Base-by-base conservation (phyloP, 2,888 invertebrate genomes). In the Scrobipalpa costella region DNA sequence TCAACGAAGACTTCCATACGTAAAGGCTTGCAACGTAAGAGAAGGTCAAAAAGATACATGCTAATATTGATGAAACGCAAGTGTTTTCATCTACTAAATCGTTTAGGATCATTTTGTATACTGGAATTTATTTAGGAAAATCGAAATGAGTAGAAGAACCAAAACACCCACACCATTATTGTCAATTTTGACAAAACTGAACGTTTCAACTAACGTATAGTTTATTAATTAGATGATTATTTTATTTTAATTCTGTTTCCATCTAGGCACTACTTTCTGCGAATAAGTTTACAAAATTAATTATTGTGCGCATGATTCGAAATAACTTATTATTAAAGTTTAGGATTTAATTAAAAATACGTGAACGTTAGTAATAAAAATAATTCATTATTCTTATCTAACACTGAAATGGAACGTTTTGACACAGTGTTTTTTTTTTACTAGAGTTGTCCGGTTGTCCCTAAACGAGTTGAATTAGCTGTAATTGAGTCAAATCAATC, bases 1-100 rank as follows among this genome's bases (percentile, higher is more conserved):
- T 93, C 74, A 95, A 93, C 75, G 94, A 94, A 64, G 94, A 93
- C 75, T 94, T 95, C 97, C 98, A 98, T 62, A 98, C 93, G 84
- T 98, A 97, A 65, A 98, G 93, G 87, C 98, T 98, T 64, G 95
- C 95, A 69, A 98, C 96, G 91, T 96, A 98, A 44, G 94, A 90
- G 70, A 95, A 84, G 11, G 97, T 95, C 74, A 98, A 92, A 67
- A 95, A 87, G 70, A 97, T 90, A 88, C 97, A 97, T 71, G 96
- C 94, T 69, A 94, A 84, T 74, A 96, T 92, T 61, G 96, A 94
- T 74, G 92, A 90, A 69, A 92, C 77, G 79, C 95, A 94, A 73
- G 73, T 74, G 66, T 81, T 78, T 62, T 76, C 62, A 62, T 76
- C 70, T 52, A 79, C 66, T 64, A 77, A 91, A 76, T 75, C 70